Percentiles rank a stretch among this genome's conserved stretches.
phyloP scores from a whole-genome alignment of 2,888 invertebrate genomes.

The Empis stercorea region DNA sequence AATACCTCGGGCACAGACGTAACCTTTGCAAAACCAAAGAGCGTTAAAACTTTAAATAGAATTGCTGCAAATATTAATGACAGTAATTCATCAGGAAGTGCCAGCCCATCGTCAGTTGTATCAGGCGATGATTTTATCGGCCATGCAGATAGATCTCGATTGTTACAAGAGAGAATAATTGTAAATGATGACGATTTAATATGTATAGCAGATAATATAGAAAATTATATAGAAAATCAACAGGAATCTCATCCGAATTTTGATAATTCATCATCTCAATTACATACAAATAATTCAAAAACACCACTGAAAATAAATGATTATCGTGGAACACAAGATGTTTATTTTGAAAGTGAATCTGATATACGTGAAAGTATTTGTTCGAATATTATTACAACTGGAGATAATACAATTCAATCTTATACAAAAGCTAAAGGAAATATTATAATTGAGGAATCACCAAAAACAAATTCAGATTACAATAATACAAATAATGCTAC shows the following conservation, averaged over 20 bases:
- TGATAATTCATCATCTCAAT: background rate
- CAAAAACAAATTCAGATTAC: slow-evolving; percentile 2
- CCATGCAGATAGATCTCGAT: slow-evolving; percentile 25
- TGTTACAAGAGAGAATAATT: slow-evolving; percentile 16
- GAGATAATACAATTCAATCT: no score
- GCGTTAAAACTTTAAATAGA: background rate
- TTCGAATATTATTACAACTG: slow-evolving; percentile 21
- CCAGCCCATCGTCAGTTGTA: slow-evolving; percentile 29
- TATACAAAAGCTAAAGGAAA: background rate
- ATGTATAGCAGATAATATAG: slow-evolving; percentile 15
- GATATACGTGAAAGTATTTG: slow-evolving; percentile 34
- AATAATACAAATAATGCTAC: slow-evolving; percentile 9
- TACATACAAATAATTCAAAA: slow-evolving; percentile 10
- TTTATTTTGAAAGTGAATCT: slow-evolving; percentile 47
- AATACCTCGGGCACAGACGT: background rate
- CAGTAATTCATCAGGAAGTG: slow-evolving; percentile 18
- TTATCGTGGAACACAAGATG: slow-evolving; percentile 37
- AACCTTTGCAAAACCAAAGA: slow-evolving; percentile 10
- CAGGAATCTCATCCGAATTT: background rate
- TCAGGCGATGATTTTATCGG: slow-evolving; percentile 35
- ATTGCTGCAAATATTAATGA: background rate
- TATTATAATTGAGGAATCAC: slow-evolving; percentile 19
- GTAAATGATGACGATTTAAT: slow-evolving; percentile 27
- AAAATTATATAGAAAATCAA: background rate
- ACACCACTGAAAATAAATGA: slow-evolving; percentile 12